These are phyloP conservation scores for Steinernema hermaphroditum DNA, from an alignment of 2,888 invertebrate genomes.

Conservation along the genomic window DNA sequence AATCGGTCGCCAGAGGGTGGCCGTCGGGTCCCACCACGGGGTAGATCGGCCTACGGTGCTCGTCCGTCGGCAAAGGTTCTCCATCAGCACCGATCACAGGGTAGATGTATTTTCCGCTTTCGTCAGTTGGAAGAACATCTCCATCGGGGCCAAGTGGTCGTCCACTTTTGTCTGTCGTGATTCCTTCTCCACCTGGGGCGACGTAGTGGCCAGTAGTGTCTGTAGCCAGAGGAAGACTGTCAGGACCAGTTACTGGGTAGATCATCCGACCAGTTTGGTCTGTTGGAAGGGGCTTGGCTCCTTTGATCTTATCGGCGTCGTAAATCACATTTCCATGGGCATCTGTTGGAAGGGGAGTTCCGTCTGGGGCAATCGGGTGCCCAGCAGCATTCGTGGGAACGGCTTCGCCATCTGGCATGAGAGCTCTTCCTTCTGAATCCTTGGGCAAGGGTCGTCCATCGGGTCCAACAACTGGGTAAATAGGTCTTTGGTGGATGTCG, in stretches of 20 bases:
- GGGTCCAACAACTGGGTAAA: conserved; percentile 39
- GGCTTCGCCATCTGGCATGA: conserved; percentile 37
- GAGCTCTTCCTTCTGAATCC: conserved; percentile 37
- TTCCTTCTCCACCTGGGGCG: background rate
- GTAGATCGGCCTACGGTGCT: conserved; percentile 21
- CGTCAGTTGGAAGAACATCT: conserved; percentile 40
- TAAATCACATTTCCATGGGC: conserved; percentile 41
- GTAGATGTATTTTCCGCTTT: conserved; percentile 19
- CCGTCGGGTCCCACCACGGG: conserved; percentile 51
- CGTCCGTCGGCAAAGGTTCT: conserved; percentile 38
- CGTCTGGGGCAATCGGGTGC: conserved; percentile 42
- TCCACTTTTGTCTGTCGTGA: conserved; percentile 5
- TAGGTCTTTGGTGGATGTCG: conserved; percentile 37
- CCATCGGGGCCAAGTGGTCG: conserved; percentile 36
- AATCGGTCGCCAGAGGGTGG: conserved; percentile 50
- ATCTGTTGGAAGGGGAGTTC: conserved; percentile 46
- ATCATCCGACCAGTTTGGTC: conserved; percentile 43
- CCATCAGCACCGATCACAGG: conserved; percentile 40
- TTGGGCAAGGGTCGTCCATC: conserved; percentile 39
- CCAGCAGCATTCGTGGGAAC: conserved; percentile 41
- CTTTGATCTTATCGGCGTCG: conserved; percentile 31
- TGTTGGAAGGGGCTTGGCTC: conserved; percentile 38
- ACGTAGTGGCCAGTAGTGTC: conserved; percentile 1
- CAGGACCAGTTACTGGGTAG: conserved; percentile 32
- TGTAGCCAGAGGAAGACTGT: conserved; percentile 4